Conservation (phyloP, 2,888 invertebrate genomes). For the Diabrotica balteata region DNA sequence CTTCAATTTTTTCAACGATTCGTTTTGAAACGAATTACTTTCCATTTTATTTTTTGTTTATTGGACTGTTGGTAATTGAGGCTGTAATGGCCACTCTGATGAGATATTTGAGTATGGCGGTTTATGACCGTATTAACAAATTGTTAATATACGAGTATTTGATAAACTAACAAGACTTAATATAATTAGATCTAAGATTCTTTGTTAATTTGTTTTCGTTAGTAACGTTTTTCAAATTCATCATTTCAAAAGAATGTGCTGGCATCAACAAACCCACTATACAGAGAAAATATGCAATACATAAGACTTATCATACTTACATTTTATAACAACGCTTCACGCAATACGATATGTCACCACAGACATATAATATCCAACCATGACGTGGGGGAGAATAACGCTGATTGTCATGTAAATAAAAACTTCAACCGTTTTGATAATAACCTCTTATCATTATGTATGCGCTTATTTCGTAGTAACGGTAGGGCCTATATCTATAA, state of each 20-base stretch:
- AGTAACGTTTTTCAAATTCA: not conserved
- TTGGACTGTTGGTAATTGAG: no score
- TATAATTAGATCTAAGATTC: no score
- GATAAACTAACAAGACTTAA: no score
- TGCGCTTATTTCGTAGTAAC: slow-evolving; percentile 22
- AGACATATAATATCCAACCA: slow-evolving; percentile 34
- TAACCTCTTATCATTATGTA: slow-evolving; percentile 37
- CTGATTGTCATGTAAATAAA: slow-evolving; percentile 45
- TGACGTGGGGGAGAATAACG: slow-evolving; percentile 37
- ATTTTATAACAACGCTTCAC: not conserved
- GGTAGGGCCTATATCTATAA: slow-evolving; percentile 26
- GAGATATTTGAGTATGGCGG: no score
- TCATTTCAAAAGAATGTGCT: not conserved
- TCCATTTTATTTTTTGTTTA: no score
- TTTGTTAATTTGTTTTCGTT: no score
- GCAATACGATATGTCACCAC: slow-evolving; percentile 20
- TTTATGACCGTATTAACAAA: no score
- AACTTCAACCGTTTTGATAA: slow-evolving; percentile 40
- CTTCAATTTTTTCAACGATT: no score
- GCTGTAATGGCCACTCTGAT: no score
- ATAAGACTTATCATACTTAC: not conserved
- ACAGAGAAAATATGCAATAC: not conserved
- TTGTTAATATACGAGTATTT: no score
- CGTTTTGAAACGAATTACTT: no score
- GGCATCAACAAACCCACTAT: not conserved